A percentile compares a stretch with the other conserved stretches of the same genome.
These are phyloP conservation scores for Syrista parreyssii DNA, from an alignment of 2,888 invertebrate genomes.

Conservation along the genomic window DNA sequence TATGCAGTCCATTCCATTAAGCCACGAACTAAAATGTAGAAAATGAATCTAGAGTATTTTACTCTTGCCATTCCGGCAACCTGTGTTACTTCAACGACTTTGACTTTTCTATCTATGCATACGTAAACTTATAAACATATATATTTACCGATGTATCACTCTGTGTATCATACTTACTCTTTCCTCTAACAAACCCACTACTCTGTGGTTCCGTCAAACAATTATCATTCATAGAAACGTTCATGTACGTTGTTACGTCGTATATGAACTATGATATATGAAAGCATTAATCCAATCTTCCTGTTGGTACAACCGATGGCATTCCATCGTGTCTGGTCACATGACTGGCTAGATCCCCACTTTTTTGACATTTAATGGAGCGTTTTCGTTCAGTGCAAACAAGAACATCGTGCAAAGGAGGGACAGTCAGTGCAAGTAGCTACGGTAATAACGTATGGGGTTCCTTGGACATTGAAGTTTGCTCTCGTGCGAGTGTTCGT, in stretches of 20 bases:
- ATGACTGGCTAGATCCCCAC: background rate
- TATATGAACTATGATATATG: background rate
- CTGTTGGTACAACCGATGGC: background rate
- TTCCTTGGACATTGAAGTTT: background rate
- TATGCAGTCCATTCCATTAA: background rate
- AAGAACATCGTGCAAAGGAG: background rate
- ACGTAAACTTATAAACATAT: too few species aligned
- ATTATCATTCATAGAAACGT: background rate
- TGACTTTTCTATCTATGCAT: background rate
- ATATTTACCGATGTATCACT: too few species aligned
- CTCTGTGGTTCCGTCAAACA: background rate
- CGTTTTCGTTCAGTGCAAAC: background rate
- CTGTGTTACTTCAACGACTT: background rate
- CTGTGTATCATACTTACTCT: too few species aligned
- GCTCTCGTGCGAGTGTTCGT: background rate
- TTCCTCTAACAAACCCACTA: background rate
- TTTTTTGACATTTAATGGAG: background rate
- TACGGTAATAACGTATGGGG: background rate
- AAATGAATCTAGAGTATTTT: background rate
- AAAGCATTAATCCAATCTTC: background rate
- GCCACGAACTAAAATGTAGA: background rate
- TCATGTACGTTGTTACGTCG: background rate
- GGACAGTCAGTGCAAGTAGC: background rate
- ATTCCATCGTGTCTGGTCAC: background rate
- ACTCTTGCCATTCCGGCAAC: background rate